Percentiles rank a stretch among this genome's conserved stretches.
phyloP scores from a whole-genome alignment of 2,888 invertebrate species.

The Cephonodes hylas region DNA sequence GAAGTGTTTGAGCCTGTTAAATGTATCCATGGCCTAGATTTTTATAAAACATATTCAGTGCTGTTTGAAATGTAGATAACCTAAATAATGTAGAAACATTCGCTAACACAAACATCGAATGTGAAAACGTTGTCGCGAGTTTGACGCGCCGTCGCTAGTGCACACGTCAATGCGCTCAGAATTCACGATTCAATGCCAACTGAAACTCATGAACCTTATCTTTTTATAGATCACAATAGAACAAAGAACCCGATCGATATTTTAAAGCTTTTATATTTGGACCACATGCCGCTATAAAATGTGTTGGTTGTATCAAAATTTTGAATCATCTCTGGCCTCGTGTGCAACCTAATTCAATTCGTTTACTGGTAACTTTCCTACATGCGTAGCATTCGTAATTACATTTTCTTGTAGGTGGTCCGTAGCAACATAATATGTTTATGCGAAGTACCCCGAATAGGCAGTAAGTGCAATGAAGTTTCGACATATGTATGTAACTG shows the following conservation, averaged over 20 bases:
- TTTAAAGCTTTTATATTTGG: neutral
- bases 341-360: neutral
- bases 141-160: neutral
- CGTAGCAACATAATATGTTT: too few relatives aligned
- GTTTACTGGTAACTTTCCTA: neutral
- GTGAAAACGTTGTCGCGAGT: neutral
- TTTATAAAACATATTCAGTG: neutral
- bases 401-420: neutral
- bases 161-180: conserved; percentile 23
- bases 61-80: neutral
- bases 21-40: neutral
- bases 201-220: conserved; percentile 11
- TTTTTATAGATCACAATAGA: conserved; percentile 14
- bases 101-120: neutral
- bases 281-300: neutral
- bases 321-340: neutral
- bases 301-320: neutral
- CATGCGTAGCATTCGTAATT: neutral
- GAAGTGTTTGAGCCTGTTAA: neutral
- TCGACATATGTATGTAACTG: too few relatives aligned
- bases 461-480: too few relatives aligned
- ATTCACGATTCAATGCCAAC: conserved; percentile 26
- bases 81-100: neutral
- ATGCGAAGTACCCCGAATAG: too few relatives aligned
- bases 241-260: conserved; percentile 11